Percentiles rank a stretch among this genome's conserved stretches.
Conservation (phyloP, 2,797 vertebrate species). For the Coluber constrictor region DNA sequence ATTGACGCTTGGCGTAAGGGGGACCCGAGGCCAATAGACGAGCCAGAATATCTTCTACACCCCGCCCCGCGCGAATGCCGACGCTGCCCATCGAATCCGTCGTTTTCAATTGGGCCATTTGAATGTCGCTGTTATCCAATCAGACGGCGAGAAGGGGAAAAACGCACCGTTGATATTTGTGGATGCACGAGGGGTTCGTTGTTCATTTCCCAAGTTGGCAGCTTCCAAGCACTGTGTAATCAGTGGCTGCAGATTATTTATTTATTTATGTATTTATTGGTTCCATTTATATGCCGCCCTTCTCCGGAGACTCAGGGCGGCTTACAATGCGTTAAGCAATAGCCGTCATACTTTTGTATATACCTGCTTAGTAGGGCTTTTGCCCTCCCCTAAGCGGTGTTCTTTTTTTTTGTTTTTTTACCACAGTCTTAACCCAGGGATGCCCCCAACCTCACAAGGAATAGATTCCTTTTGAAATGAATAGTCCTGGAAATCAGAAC, state of each 20-base stretch:
- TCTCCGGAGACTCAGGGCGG: too few species aligned
- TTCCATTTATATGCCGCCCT: too few species aligned
- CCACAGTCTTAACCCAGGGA: not conserved
- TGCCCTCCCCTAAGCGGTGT: too few species aligned
- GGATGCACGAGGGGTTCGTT: not conserved
- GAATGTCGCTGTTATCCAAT: not conserved
- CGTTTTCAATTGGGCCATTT: not conserved
- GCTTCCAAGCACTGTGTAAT: not conserved
- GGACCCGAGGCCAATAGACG: not conserved
- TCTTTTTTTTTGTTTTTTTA: too few species aligned
- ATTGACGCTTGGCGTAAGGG: not conserved
- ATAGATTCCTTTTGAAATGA: not conserved
- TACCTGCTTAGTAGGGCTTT: too few species aligned
- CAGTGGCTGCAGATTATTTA: not conserved
- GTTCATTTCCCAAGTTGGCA: not conserved
- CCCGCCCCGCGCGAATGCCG: not conserved
- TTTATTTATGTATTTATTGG: too few species aligned
- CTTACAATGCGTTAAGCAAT: too few species aligned
- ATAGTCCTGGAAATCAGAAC: not conserved
- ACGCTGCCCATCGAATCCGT: not conserved
- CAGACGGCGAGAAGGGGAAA: too few species aligned
- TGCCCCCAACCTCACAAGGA: not conserved
- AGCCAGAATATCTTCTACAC: not conserved
- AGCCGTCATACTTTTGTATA: too few species aligned
- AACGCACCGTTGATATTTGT: not conserved